A percentile compares a stretch with the other conserved stretches of the same genome.
These are phyloP conservation scores for Schizopygopsis malacanthus DNA, from an alignment of 2,797 vertebrate species.

Conservation along the genomic window DNA sequence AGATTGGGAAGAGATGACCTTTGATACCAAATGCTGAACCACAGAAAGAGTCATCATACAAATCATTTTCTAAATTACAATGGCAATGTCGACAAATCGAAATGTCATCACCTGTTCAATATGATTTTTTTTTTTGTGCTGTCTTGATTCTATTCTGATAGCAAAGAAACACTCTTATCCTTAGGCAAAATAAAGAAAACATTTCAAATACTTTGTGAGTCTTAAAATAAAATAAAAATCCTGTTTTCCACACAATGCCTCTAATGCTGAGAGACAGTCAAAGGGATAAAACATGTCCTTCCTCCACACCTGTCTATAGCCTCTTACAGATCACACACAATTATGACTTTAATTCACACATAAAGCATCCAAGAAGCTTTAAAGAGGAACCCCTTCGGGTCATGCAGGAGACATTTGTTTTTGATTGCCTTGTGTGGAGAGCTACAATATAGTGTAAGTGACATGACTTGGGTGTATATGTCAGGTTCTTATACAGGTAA, in stretches of 20 bases:
- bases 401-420: constrained; percentile 67
- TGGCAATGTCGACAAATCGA: constrained; percentile 1
- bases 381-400: constrained; percentile 73
- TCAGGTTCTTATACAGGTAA: constrained; percentile 45
- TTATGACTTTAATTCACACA: constrained; percentile 74
- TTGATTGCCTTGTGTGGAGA: constrained; percentile 65
- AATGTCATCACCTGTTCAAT: neutral
- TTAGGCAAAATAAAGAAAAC: constrained; percentile 67
- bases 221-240: constrained; percentile 59
- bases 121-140: neutral
- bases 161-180: constrained; percentile 67
- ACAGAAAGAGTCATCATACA: constrained; percentile 7
- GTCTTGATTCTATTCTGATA: neutral
- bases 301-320: constrained; percentile 73
- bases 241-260: constrained; percentile 20
- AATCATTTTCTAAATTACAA: constrained; percentile 20
- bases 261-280: constrained; percentile 63
- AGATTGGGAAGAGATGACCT: constrained; percentile 25
- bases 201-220: constrained; percentile 67
- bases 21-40: constrained; percentile 17
- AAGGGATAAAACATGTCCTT: constrained; percentile 75
- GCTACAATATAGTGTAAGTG: constrained; percentile 12
- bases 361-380: constrained; percentile 73
- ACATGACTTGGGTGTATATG: constrained; percentile 47
- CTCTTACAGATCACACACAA: constrained; percentile 76